Percentiles rank a stretch among this genome's conserved stretches.
Evolutionary conservation across 2,888 invertebrate species (phyloP).

Genomic region (Acronicta psi): DNA sequence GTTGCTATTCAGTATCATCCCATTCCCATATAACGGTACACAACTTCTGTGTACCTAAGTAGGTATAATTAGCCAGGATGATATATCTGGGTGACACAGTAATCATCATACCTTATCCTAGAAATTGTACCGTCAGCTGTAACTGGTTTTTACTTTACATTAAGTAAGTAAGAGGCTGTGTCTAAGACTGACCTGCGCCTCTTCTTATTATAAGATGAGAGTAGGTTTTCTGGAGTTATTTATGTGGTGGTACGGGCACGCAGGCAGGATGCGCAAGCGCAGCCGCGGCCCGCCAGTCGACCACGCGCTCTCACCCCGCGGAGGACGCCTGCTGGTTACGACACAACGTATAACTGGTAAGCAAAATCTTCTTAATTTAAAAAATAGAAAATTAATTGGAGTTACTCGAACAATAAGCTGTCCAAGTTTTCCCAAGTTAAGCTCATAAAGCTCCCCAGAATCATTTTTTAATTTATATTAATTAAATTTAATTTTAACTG

Average conservation of each 20-base stretch:
- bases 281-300: conserved; percentile 59
- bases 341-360: conserved; percentile 36
- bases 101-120: too few relatives aligned
- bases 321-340: conserved; percentile 45
- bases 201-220: neutral
- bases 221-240: conserved; percentile 31
- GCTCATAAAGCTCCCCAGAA: neutral
- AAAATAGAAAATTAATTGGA: neutral
- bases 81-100: too few relatives aligned
- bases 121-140: too few relatives aligned
- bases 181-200: neutral
- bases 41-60: too few relatives aligned
- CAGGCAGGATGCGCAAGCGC: conserved; percentile 30
- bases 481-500: too few relatives aligned
- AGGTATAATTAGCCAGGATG: too few relatives aligned
- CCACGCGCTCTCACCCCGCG: conserved; percentile 61
- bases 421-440: neutral
- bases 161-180: too few relatives aligned
- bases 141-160: too few relatives aligned
- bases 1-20: too few relatives aligned
- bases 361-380: conserved; percentile 20
- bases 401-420: neutral
- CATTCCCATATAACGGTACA: too few relatives aligned
- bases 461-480: too few relatives aligned
- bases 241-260: conserved; percentile 6